These are phyloP conservation scores for Caenorhabditis imperialis DNA, from an alignment of 2,888 invertebrate genomes.

Conservation along the genomic window DNA sequence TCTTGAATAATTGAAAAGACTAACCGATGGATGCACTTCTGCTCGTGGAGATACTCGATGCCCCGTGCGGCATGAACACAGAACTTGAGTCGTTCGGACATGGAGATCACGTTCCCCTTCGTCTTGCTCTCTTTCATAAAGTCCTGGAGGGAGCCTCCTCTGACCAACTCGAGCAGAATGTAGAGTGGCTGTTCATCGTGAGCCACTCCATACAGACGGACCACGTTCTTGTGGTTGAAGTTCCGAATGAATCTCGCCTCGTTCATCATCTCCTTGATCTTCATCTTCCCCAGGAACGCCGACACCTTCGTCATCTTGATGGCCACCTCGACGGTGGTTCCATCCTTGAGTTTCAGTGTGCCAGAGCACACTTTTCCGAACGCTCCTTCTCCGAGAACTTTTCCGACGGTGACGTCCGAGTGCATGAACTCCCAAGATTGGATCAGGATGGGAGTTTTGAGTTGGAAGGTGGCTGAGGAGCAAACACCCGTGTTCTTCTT, in stretches of 20 bases:
- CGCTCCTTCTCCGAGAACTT: slow-evolving; percentile 54
- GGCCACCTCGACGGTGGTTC: slow-evolving; percentile 41
- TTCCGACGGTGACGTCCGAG: slow-evolving; percentile 43
- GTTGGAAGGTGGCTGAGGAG: slow-evolving; percentile 18
- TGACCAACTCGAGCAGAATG: slow-evolving; percentile 56
- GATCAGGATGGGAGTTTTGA: slow-evolving; percentile 34
- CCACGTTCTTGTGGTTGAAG: slow-evolving; percentile 55
- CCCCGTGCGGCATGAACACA: slow-evolving; percentile 30
- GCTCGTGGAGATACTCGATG: slow-evolving; percentile 36
- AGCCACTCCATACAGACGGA: slow-evolving; percentile 57
- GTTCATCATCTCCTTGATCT: slow-evolving; percentile 62
- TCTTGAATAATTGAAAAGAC: no score
- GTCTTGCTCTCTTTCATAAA: not conserved
- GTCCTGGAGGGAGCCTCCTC: slow-evolving; percentile 31
- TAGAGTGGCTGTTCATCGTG: slow-evolving; percentile 20
- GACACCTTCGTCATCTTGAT: slow-evolving; percentile 54
- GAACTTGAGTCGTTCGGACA: slow-evolving; percentile 13
- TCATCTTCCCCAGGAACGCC: slow-evolving; percentile 38
- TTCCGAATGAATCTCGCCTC: slow-evolving; percentile 57
- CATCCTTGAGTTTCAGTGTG: slow-evolving; percentile 28
- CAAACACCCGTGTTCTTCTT: slow-evolving; percentile 25
- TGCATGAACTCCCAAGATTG: slow-evolving; percentile 56
- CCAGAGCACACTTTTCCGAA: slow-evolving; percentile 56
- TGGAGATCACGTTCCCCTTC: not conserved
- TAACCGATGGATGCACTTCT: slow-evolving; percentile 51